Percentiles rank a stretch among this genome's conserved stretches.
Evolutionary conservation across 2,888 invertebrate species (phyloP).

Genomic region (Tanypteryx hageni): DNA sequence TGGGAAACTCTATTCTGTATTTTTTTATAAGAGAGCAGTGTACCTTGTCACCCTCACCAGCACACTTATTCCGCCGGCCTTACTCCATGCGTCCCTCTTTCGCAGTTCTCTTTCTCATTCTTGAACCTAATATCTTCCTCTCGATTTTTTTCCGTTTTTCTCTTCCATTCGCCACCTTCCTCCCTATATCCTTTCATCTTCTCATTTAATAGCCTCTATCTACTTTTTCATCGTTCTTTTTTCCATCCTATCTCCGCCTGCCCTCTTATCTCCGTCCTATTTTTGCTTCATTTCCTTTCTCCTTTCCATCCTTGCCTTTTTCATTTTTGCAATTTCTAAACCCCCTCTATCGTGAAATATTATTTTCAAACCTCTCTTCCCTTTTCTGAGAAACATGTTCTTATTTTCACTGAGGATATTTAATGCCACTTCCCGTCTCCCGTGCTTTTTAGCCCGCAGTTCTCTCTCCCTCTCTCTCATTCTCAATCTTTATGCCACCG

Average conservation of each 20-base stretch:
- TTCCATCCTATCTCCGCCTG: background rate
- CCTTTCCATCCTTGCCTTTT: slow-evolving; percentile 10
- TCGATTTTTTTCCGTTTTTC: background rate
- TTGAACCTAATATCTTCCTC: background rate
- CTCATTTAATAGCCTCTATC: background rate
- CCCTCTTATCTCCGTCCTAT: background rate
- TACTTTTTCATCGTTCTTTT: background rate
- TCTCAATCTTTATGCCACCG: background rate
- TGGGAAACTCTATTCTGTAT: background rate
- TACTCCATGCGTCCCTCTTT: background rate
- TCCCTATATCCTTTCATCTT: background rate
- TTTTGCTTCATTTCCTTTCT: background rate
- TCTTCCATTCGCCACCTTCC: background rate
- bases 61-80: no score
- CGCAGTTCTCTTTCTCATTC: background rate
- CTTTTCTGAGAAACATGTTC: slow-evolving; percentile 14
- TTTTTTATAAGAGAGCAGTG: slow-evolving; percentile 20
- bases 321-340: slow-evolving; percentile 13
- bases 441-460: background rate
- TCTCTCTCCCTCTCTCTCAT: background rate
- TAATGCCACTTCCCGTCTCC: background rate
- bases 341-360: background rate
- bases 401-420: background rate
- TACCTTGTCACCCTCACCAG: background rate
- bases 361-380: background rate